Evolutionary conservation across 2,113 vertebrate genomes (phyloP).

Genomic region (Condylura cristata): DNA sequence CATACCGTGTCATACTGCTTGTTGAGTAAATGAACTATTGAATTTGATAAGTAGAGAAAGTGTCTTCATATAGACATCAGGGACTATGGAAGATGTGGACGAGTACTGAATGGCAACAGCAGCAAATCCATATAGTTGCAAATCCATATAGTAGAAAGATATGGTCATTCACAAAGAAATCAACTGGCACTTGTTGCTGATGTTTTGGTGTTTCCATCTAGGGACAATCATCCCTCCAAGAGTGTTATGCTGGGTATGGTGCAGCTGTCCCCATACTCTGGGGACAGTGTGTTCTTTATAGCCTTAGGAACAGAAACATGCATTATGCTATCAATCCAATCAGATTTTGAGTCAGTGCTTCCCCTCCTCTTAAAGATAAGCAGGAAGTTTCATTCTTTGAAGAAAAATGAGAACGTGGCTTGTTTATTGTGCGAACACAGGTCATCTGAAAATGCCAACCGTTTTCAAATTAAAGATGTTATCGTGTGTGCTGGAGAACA

Average conservation of each 20-base stretch:
- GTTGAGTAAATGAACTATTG: background rate
- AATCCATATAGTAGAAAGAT: background rate
- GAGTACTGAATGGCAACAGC: background rate
- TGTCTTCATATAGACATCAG: background rate
- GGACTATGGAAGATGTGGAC: background rate
- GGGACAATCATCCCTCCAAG: background rate
- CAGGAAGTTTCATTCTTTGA: constrained; percentile 48
- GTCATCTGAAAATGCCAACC: constrained; percentile 62
- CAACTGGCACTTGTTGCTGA: background rate
- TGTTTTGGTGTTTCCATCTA: background rate
- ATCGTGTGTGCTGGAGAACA: constrained; percentile 43
- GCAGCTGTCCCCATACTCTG: background rate
- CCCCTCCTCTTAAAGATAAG: constrained; percentile 49
- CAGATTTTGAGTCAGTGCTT: constrained; percentile 39
- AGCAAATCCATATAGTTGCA: background rate
- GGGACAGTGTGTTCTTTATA: background rate
- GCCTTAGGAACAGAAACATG: constrained; percentile 7
- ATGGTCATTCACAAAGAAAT: background rate
- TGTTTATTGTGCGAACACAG: constrained; percentile 59
- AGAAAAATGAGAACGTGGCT: constrained; percentile 54
- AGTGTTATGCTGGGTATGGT: background rate
- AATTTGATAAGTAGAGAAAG: background rate
- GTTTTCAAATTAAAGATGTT: constrained; percentile 75
- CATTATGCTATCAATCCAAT: constrained; percentile 23
- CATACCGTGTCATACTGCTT: background rate